phyloP scores from a whole-genome alignment of 2,113 vertebrate genomes.

The Cheilinus undulatus region DNA sequence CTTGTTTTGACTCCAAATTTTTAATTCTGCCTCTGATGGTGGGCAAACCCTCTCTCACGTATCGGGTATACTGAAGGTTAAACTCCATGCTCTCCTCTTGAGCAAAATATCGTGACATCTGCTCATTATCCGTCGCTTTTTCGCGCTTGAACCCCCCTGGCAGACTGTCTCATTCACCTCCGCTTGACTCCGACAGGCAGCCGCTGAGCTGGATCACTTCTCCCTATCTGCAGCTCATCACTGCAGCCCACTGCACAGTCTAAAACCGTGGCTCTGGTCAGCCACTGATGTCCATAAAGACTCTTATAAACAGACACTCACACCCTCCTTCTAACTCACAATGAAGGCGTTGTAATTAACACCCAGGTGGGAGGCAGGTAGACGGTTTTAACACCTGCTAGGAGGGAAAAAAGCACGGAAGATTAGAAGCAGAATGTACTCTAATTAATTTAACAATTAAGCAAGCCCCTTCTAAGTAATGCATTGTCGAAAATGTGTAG shows the following conservation, averaged over 20 bases:
- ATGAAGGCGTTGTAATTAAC: conserved; percentile 79
- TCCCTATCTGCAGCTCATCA: conserved; percentile 38
- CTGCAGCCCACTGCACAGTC: not conserved
- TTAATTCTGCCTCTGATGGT: conserved; percentile 28
- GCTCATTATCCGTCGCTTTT: conserved; percentile 71
- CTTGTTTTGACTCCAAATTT: conserved; percentile 42
- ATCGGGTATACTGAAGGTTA: conserved; percentile 57
- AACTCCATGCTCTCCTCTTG: conserved; percentile 60
- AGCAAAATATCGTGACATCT: conserved; percentile 77
- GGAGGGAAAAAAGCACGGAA: conserved; percentile 24
- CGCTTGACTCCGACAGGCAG: conserved; percentile 60
- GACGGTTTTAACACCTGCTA: conserved; percentile 47
- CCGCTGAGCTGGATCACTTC: conserved; percentile 55
- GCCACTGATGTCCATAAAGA: conserved; percentile 35
- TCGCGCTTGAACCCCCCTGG: conserved; percentile 57
- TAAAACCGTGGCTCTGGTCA: conserved; percentile 28
- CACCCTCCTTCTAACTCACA: not conserved
- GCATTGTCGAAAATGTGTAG: no score
- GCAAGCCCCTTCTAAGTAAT: no score
- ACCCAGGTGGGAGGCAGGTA: conserved; percentile 74
- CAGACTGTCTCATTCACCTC: conserved; percentile 75
- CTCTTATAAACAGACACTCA: conserved; percentile 41
- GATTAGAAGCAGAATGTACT: conserved; percentile 5
- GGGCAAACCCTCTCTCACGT: conserved; percentile 25
- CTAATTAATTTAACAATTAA: no score